These are phyloP conservation scores for Callochromis pleurospilus DNA, from an alignment of 2,113 vertebrate species.

Conservation along the genomic window DNA sequence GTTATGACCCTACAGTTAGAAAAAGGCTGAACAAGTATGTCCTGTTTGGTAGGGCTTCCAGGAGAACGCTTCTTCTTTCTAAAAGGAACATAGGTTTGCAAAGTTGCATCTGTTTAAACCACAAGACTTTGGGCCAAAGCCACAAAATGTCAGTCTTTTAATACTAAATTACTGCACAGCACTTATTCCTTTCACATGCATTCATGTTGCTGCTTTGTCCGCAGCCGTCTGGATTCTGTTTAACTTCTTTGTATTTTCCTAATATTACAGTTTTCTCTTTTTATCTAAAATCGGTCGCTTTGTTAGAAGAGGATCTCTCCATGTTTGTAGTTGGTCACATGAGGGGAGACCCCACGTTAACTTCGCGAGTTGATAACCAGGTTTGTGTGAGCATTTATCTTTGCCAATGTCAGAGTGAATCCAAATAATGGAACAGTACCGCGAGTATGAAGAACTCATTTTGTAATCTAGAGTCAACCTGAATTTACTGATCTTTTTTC, in stretches of 20 bases:
- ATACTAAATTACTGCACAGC: neutral
- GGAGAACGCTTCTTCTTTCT: neutral
- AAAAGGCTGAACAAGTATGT: neutral
- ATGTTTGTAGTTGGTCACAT: neutral
- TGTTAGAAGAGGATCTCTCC: neutral
- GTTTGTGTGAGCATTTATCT: neutral
- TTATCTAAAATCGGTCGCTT: fast-evolving
- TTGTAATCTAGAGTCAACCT: neutral
- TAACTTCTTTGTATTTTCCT: fast-evolving
- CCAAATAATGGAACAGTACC: neutral
- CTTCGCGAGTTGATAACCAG: fast-evolving
- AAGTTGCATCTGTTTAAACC: neutral
- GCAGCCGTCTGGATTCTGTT: neutral
- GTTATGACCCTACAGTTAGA: neutral
- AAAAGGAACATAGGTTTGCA: neutral
- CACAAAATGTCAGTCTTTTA: neutral
- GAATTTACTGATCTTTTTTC: neutral
- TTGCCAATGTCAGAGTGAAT: neutral
- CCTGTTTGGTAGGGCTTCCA: neutral
- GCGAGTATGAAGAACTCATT: neutral
- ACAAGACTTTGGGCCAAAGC: neutral
- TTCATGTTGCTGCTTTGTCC: neutral
- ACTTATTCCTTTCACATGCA: neutral
- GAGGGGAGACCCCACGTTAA: neutral
- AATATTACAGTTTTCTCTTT: neutral